Base-by-base conservation (phyloP, 1,140 invertebrate genomes). In the Myzus persicae region DNA sequence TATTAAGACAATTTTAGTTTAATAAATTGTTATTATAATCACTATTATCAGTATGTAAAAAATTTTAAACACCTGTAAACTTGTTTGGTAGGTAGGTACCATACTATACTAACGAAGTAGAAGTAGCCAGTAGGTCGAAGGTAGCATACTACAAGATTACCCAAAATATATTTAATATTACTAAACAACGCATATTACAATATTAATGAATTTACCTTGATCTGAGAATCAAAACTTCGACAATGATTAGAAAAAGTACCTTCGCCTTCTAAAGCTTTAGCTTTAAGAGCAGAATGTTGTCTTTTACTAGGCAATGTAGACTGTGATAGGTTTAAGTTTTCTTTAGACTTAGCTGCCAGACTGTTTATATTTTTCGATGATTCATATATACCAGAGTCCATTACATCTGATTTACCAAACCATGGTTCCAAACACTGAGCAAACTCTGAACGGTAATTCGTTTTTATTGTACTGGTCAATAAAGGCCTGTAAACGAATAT, bases 171-270 rank as follows among this genome's bases (percentile, higher is more conserved):
- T 81, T 76, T 24, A 42, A 76, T 59, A 14, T 22, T 59, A 91
- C 54, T 54, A 51, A 36, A 90, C 36, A 42, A 51, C 24, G 18
- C 46, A 89, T 18, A 46, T 36, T 22, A 36, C 40, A 26, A 22
- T 42, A 82, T 54, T 18, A 26, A 46, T 24, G 31, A 40, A 82
- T n/a, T 94, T 93, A 96, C 96, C 93, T 96, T 96, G 36, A 97
- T 95, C 94, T 97, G 96, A 26, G 95, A 95, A 94, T 97, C 96
- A 94, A 97, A 97, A 24, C 96, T 94, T 88, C 94, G 95, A 94
- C 97, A 97, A 94, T 97, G 97, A 93, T 96, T 96, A 9, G 96
- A 96, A 94, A 97, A 97, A 22, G 96, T 96, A 3, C 96, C 96
- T 42, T 96, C 96, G 22, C 95, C 96, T 84, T 96, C 95, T 18